Base-by-base conservation (phyloP, 2,113 vertebrate genomes). In the Tonatia bakeri region DNA sequence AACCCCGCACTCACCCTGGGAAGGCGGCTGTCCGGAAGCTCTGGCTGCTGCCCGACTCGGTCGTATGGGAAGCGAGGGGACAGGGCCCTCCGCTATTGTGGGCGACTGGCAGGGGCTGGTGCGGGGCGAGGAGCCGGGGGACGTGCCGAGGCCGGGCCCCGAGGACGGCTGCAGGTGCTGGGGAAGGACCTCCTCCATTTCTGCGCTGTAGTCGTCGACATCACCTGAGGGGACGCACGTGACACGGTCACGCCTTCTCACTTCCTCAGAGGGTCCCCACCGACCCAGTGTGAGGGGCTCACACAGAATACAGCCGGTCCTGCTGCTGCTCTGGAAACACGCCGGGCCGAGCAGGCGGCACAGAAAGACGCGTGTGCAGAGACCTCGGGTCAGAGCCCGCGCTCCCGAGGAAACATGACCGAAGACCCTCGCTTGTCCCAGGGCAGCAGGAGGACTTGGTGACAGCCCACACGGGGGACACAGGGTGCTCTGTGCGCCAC, bases 21-120 rank as follows among this genome's bases (percentile, higher is more conserved):
- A 81, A 38, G 90, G 97, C 0, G 99, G 98, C 0, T 99, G 99
- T 33, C 99, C 99, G 0, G 98, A 97, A 28, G 98, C 95, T 93
- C 98, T 99, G 5, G 98, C 95, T 0, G 98, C 97, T 19, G 98
- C 98, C 67, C 99, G 98, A 89, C 98, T 99, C 0, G 99, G 99
- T 70, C 99, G 98, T 24, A 73, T 52, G 0, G 98, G 98, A 24
- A 99, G 97, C 26, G 97, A 36, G 61, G 99, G 99, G 7, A 98
- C 96, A 0, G 98, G 96, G 4, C 98, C 98, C 7, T 99, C 99
- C 4, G 99, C 97, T 2, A 99, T 98, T 0, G 99, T 99, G 1
- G 99, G 99, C 15, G 99, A 99, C 43, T 99, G 99, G 97, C 99
- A 99, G 69, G 99, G 99, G 95, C 99, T 99, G 75, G 98, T 98